Conservation (phyloP, 2,888 invertebrate genomes). For the Dicranocentrus wangi region DNA sequence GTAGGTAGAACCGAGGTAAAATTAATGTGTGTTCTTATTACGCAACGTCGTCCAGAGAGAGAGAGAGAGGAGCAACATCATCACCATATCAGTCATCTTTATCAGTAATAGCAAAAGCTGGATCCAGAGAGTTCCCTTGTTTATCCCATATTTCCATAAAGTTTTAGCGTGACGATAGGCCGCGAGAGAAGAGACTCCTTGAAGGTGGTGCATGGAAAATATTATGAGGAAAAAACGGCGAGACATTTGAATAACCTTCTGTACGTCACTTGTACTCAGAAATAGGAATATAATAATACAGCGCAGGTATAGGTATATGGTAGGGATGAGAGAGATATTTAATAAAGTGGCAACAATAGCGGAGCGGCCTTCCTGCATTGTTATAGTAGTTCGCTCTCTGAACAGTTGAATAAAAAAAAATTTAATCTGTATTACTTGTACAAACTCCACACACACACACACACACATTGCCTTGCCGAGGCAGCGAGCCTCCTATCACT, state of each 20-base stretch:
- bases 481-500: slow-evolving; percentile 28
- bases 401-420: no score
- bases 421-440: slow-evolving; percentile 47
- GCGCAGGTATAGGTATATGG: no score
- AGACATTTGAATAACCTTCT: no score
- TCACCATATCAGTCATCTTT: slow-evolving; percentile 22
- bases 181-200: no score
- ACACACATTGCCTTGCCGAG: not conserved
- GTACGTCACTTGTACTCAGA: no score
- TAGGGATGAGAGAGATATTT: not conserved
- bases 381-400: slow-evolving; percentile 48
- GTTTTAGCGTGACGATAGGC: not conserved
- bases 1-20: no score
- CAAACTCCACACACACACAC: not conserved
- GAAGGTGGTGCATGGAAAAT: no score
- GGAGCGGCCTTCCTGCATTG: slow-evolving; percentile 48
- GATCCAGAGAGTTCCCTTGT: slow-evolving; percentile 7
- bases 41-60: slow-evolving; percentile 55
- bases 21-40: slow-evolving; percentile 49
- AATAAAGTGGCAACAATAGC: slow-evolving; percentile 48
- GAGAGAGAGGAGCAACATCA: slow-evolving; percentile 24
- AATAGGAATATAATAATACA: no score
- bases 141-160: not conserved
- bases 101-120: not conserved
- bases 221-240: no score